Conservation (phyloP, 1,140 invertebrate species). For the Delia radicum region DNA sequence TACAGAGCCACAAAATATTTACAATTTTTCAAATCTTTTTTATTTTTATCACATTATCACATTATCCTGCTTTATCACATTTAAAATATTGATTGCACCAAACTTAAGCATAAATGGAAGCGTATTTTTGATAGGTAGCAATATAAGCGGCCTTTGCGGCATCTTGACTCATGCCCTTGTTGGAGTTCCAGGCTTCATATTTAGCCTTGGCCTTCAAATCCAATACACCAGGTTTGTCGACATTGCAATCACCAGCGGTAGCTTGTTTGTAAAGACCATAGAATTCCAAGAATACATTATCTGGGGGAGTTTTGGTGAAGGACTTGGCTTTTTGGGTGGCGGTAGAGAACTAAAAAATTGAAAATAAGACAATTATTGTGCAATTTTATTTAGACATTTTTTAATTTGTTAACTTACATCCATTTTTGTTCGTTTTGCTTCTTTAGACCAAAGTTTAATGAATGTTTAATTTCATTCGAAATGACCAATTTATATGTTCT, state of each 20-base stretch:
- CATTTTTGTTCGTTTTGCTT: slow-evolving; percentile 32
- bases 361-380: neutral
- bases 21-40: neutral
- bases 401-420: slow-evolving; percentile 40
- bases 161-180: slow-evolving; percentile 77
- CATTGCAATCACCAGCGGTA: slow-evolving; percentile 71
- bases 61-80: slow-evolving; percentile 55
- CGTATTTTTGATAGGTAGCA: slow-evolving; percentile 69
- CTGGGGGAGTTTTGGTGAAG: slow-evolving; percentile 73
- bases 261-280: slow-evolving; percentile 90
- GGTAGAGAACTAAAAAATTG: slow-evolving; percentile 64
- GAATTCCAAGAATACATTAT: slow-evolving; percentile 82
- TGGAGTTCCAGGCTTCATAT: slow-evolving; percentile 89
- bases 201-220: slow-evolving; percentile 96
- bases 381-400: neutral
- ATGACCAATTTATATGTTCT: no score
- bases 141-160: slow-evolving; percentile 85
- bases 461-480: no score
- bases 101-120: slow-evolving; percentile 46
- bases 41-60: neutral
- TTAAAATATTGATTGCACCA: slow-evolving; percentile 41
- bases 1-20: no score
- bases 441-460: no score
- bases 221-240: slow-evolving; percentile 54
- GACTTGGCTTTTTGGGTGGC: slow-evolving; percentile 78